Conservation (phyloP, 1,140 invertebrate species). For the Nymphalis io region DNA sequence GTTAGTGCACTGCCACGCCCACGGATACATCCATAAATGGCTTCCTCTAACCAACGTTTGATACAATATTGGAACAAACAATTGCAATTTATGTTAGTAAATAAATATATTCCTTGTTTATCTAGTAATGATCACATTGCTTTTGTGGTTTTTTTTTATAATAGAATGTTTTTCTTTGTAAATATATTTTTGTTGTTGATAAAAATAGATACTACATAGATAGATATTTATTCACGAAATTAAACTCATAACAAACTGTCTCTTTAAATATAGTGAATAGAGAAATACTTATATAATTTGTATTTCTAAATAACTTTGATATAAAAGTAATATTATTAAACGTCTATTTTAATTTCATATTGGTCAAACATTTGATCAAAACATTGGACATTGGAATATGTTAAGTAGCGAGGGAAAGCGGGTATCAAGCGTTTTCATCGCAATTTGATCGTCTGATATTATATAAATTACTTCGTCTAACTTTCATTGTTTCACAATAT, state of each 20-base stretch:
- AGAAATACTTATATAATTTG: no score
- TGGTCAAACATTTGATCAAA: constrained; percentile 4
- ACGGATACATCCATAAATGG: constrained; percentile 30
- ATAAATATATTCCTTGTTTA: no score
- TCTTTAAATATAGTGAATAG: no score
- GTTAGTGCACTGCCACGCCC: constrained; percentile 46
- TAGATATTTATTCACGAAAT: no score
- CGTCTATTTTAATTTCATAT: background rate
- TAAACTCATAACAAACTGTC: no score
- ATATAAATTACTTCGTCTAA: constrained; percentile 41
- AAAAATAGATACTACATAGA: no score
- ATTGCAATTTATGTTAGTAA: background rate
- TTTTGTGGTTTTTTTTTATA: no score
- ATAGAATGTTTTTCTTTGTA: no score
- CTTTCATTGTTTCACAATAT: constrained; percentile 34
- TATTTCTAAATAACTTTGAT: no score
- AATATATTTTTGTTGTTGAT: no score
- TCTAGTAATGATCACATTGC: no score
- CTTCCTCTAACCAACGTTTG: constrained; percentile 38
- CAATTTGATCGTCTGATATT: constrained; percentile 40
- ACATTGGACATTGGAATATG: constrained; percentile 15
- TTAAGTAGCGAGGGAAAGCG: constrained; percentile 38
- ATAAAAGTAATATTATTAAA: background rate
- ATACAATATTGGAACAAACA: constrained; percentile 10
- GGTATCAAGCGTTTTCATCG: constrained; percentile 43